A percentile compares a stretch with the other conserved stretches of the same genome.
Conservation (phyloP, 1,140 invertebrate genomes). For the Drepana arcuata region DNA sequence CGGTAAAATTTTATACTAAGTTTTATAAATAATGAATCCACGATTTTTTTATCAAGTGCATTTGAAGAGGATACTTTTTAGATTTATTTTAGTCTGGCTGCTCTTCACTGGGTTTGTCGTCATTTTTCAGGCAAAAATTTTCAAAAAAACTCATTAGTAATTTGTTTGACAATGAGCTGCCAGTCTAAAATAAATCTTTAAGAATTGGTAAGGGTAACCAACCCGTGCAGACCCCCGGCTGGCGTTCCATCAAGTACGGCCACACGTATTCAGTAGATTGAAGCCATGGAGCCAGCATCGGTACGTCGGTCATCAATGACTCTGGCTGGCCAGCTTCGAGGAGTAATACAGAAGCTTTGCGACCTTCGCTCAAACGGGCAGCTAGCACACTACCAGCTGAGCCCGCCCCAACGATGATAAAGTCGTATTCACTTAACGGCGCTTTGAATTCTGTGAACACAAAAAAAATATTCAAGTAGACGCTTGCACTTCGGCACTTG, state of each 20-base stretch:
- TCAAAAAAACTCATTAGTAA: too few relatives aligned
- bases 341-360: constrained; percentile 73
- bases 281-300: constrained; percentile 79
- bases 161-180: too few relatives aligned
- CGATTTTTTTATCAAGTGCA: too few relatives aligned
- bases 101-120: too few relatives aligned
- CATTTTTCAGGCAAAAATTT: too few relatives aligned
- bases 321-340: constrained; percentile 79
- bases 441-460: constrained; percentile 40
- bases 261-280: constrained; percentile 82
- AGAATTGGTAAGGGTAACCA: not conserved
- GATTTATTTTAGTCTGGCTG: too few relatives aligned
- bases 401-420: constrained; percentile 81
- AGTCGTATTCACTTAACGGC: constrained; percentile 72
- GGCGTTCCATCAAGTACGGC: constrained; percentile 81
- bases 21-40: too few relatives aligned
- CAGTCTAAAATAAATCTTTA: too few relatives aligned
- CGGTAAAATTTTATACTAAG: too few relatives aligned
- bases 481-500: too few relatives aligned
- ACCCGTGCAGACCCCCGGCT: constrained; percentile 50
- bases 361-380: constrained; percentile 73
- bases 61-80: too few relatives aligned
- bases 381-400: constrained; percentile 82
- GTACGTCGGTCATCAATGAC: constrained; percentile 78
- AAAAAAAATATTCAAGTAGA: too few relatives aligned